Base-by-base conservation (phyloP, 2,113 vertebrate species). In the Calyptomena viridis region DNA sequence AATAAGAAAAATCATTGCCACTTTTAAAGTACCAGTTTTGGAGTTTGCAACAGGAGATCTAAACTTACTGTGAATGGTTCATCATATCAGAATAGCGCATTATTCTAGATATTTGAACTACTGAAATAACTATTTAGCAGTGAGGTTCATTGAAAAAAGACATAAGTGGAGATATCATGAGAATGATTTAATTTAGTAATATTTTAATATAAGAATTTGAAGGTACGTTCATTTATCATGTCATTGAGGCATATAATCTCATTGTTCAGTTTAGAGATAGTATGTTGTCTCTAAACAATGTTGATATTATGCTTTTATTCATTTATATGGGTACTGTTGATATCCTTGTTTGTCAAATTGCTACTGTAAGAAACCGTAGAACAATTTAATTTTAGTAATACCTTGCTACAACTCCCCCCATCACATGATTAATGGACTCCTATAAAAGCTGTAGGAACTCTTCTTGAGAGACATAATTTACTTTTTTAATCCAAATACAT, bases 351-450 rank as follows among this genome's bases (percentile, higher is more conserved):
- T 95, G 66, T 74, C 30, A 93, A 69, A 89, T 89, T 93, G 27
- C 58, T 71, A 49, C 12, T 73, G 19, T 73, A 78, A 91, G 53
- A 83, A 9, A 58, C 53, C 44, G 77, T 91, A 73, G 53, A 97
- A 97, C 95, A 98, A 97, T 97, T 96, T 96, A 96, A 96, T 95
- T 96, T 97, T 96, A 97, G 90, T 96, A 95, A 97, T 96, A 95
- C 74, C 67, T 97, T 94, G 50, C 86, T 95, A 71, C 60, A 69
- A 92, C 81, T 95, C 86, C 87, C 2, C 14, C 53, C 76, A 93
- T 68, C 58, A 69, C 92, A 80, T 91, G 86, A 96, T 96, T 96
- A 97, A 95, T 90, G 8, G 69, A 94, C 93, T 30, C 87, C 79
- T 89, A 49, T 93, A 93, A 89, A 90, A 96, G 49, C 90, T 89